Evolutionary conservation across 2,113 vertebrate species (phyloP).

Genomic region (Ptyas mucosa): DNA sequence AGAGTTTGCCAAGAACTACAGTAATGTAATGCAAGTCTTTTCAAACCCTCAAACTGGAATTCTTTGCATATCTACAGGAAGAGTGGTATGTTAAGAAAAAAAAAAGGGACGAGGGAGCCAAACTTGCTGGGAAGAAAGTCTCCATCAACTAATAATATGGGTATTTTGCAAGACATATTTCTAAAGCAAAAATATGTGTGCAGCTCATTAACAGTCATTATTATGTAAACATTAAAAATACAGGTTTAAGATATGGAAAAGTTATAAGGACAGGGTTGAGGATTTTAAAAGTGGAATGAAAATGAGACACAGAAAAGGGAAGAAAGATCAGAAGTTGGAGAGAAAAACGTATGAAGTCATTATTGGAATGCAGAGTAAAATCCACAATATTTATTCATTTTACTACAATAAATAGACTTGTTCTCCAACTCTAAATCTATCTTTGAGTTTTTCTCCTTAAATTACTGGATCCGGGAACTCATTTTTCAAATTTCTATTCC

Average conservation of each 20-base stretch:
- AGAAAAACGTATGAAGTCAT: conserved; percentile 9
- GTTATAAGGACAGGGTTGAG: conserved; percentile 28
- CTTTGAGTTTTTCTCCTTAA: conserved; percentile 18
- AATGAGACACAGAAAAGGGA: background rate
- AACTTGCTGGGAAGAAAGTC: conserved; percentile 43
- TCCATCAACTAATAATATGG: conserved; percentile 51
- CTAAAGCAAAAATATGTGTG: conserved; percentile 41
- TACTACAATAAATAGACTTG: background rate
- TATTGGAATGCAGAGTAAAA: conserved; percentile 25
- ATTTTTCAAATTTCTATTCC: background rate
- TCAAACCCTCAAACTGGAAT: conserved; percentile 43
- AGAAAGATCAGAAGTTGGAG: background rate
- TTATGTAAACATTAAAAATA: conserved; percentile 28
- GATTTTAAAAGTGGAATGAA: background rate
- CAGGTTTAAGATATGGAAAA: conserved; percentile 37
- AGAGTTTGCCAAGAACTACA: conserved; percentile 57
- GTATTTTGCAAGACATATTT: conserved; percentile 44
- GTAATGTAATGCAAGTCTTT: conserved; percentile 38
- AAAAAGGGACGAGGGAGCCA: background rate
- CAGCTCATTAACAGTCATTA: conserved; percentile 28
- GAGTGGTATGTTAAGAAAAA: background rate
- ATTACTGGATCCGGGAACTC: conserved; percentile 23
- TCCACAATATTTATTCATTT: conserved; percentile 19
- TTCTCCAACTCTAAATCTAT: conserved; percentile 27
- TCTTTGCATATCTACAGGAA: conserved; percentile 52